Base-by-base conservation (phyloP, 2,113 vertebrate genomes). In the Vidua chalybeata region DNA sequence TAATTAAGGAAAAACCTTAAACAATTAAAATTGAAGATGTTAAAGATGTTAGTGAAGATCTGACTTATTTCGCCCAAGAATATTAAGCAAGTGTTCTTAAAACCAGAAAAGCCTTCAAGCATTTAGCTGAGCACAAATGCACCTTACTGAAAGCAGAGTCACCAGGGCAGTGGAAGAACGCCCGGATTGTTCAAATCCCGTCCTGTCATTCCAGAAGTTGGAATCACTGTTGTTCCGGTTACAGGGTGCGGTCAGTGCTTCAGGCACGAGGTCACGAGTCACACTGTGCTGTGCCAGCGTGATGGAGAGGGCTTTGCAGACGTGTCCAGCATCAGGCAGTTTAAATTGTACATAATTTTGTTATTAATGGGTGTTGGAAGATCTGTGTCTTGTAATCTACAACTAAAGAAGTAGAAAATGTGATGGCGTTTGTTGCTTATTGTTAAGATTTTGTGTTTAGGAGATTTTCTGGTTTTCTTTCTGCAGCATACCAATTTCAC, bases 191-290 rank as follows among this genome's bases (percentile, higher is more conserved):
- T 90, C 23, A 15, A 6, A 58, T 62, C 37, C 52, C 0, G 0
- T 72, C 56, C 9, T 22, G 43, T 54, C 56, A 75, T 96, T 94
- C 91, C 93, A 87, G 74, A 84, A 68, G 62, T 9, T 87, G 58
- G 68, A 71, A 64, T 95, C 74, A 62, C 74, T 63, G 3, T 27
- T 58, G 6, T 86, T 92, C n/a, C 14, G 2, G 43, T 35, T 13
- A 77, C 4, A 90, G 90, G 85, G 78, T 93, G 82, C 5, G 56
- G 71, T 89, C 84, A 26, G 16, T 12, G 35, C 84, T 90, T 15
- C 49, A 80, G 87, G 71, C 74, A 77, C 12, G 26, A 61, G 35
- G 14, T 46, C 91, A 73, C 54, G 31, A 91, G 52, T 76, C 59
- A 64, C 28, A 3, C 41, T 21, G 4, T 26, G 59, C 63, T 45